Percentiles rank a stretch among this genome's conserved stretches.
These are phyloP conservation scores for Ailuropoda melanoleuca DNA, from an alignment of 2,113 vertebrate species.

Conservation along the genomic window DNA sequence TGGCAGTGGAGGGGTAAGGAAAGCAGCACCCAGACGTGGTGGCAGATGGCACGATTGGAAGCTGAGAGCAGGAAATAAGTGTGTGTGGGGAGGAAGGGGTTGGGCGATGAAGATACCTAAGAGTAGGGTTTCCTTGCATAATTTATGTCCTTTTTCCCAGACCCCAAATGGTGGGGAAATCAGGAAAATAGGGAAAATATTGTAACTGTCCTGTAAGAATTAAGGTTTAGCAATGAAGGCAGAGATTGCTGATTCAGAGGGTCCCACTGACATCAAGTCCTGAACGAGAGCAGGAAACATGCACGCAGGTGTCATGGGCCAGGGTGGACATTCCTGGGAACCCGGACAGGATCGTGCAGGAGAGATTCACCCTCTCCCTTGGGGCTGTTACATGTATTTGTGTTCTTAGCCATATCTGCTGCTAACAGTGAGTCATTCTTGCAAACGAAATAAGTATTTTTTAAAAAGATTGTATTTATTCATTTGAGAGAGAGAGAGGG, in stretches of 20 bases:
- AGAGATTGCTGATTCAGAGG: background rate
- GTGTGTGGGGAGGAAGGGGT: no score
- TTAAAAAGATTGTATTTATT: no score
- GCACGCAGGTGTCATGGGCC: background rate
- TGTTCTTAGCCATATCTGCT: background rate
- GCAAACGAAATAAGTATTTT: background rate
- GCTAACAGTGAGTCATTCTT: background rate
- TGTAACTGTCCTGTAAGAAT: background rate
- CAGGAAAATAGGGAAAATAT: background rate
- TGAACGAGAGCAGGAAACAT: background rate
- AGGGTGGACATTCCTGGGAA: background rate
- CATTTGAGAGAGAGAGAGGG: no score
- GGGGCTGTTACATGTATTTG: background rate
- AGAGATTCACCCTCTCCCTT: background rate
- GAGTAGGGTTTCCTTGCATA: background rate
- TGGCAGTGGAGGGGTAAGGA: background rate
- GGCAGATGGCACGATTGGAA: background rate
- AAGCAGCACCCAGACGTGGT: background rate
- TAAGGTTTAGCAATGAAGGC: background rate
- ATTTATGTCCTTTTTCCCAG: background rate
- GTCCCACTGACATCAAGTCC: background rate
- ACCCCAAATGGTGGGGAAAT: background rate
- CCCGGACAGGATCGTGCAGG: background rate
- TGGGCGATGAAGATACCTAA: rapidly evolving
- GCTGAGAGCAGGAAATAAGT: background rate